Base-by-base conservation (phyloP, 2,888 invertebrate genomes). In the Steinernema scapterisci region DNA sequence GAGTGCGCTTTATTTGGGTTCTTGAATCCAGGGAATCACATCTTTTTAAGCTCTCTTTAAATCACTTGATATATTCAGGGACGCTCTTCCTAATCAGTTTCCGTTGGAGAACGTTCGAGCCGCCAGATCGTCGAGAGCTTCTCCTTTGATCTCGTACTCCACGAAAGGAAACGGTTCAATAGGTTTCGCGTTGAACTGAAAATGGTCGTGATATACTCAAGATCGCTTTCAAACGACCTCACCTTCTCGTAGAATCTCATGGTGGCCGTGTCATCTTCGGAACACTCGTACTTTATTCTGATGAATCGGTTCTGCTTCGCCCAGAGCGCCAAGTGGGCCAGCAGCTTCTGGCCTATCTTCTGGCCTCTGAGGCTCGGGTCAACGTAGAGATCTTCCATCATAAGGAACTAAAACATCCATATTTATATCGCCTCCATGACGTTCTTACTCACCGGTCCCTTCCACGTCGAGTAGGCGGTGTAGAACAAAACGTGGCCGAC, bases 361-460 rank as follows among this genome's bases (percentile, higher is more conserved):
- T 63, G 63, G 6, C 63, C 63, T 31, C 63, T 63, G 6, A 27
- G 16, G 31, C 31, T 38, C 3, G 63, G 16, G 63, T 63, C 63
- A 11, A 63, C 63, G 31, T 63, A 63, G 16, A 63, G 38, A 25
- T 63, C 63, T 19, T 63, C 63, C 63, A 63, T 63, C 63, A 63
- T 63, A 1, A 63, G 31, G n/a, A 63, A 63, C 63, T 63, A 31
- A 63, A 63, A 27, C 31, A n/a, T 19, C 13, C 13, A 48, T 7
- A n/a, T 54, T 54, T 23, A 3, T 9, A 13, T 21, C 23, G 6
- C 9, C 19, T 19, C 11, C 19, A 51, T 51, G 11, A 9, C 9
- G 19, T 19, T 19, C 51, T 19, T 6, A 16, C 63, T 25, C 31
- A 63, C 63, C 13, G 63, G 63, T 13, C 63, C 63, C 19, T 63